A percentile compares a stretch with the other conserved stretches of the same genome.
Conservation (phyloP, 1,140 invertebrate genomes). For the Elysia chlorotica region DNA sequence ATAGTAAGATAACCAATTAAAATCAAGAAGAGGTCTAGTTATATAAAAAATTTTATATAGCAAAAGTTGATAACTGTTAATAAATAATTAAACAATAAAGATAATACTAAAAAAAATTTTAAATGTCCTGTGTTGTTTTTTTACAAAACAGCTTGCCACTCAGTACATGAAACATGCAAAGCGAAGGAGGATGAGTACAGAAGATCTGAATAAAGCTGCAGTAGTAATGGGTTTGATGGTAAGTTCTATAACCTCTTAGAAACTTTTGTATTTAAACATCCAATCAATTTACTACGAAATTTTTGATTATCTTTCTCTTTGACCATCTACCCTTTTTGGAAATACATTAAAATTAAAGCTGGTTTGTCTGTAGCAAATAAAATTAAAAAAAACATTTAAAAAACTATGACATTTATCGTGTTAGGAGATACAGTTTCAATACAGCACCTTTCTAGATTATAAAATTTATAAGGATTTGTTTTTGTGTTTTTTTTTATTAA, state of each 20-base stretch:
- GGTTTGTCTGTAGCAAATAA: neutral
- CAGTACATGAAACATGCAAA: constrained; percentile 61
- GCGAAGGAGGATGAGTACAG: constrained; percentile 50
- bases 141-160: constrained; percentile 50
- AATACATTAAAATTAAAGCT: neutral
- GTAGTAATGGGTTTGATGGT: constrained; percentile 56
- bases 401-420: neutral
- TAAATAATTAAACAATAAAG: neutral
- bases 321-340: neutral
- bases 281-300: too few species aligned
- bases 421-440: neutral
- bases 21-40: neutral
- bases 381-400: neutral
- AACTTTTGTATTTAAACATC: too few species aligned
- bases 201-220: constrained; percentile 60
- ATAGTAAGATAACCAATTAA: neutral
- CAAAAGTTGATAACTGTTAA: neutral
- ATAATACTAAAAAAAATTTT: neutral
- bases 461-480: too few species aligned
- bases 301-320: neutral
- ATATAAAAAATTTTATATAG: neutral
- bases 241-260: too few species aligned
- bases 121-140: neutral
- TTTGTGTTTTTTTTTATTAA: too few species aligned
- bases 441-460: neutral